These are phyloP conservation scores for Fundulus diaphanus DNA, from an alignment of 2,797 vertebrate genomes.

Conservation along the genomic window DNA sequence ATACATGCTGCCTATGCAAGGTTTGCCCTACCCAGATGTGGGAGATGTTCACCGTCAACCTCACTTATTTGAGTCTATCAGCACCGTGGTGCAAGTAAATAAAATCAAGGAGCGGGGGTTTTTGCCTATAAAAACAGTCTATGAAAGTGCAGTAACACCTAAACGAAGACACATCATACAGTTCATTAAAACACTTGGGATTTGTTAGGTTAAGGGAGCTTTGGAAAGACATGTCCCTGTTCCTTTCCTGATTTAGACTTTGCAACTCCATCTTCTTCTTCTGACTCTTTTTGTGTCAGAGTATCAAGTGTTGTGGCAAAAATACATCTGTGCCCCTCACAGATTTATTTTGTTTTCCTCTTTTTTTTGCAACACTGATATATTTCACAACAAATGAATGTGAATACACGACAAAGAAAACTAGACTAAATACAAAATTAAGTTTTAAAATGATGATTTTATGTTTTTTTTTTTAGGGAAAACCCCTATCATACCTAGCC, in stretches of 20 bases:
- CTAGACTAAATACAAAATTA: too few relatives aligned
- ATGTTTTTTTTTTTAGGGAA: too few relatives aligned
- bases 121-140: neutral
- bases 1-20: constrained; percentile 38
- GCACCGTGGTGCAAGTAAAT: constrained; percentile 6
- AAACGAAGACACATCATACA: neutral
- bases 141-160: too few relatives aligned
- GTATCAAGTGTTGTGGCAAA: too few relatives aligned
- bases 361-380: neutral
- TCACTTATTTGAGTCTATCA: neutral
- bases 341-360: neutral
- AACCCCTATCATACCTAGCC: too few relatives aligned
- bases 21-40: constrained; percentile 6
- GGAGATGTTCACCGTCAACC: constrained; percentile 11
- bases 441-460: too few relatives aligned
- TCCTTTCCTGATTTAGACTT: neutral
- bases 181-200: neutral
- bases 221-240: neutral
- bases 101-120: neutral
- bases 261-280: neutral
- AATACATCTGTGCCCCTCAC: too few relatives aligned
- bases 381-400: neutral
- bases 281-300: neutral
- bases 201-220: neutral
- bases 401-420: too few relatives aligned